phyloP scores from a whole-genome alignment of 2,888 invertebrate genomes.

The Cistogaster globosa region DNA sequence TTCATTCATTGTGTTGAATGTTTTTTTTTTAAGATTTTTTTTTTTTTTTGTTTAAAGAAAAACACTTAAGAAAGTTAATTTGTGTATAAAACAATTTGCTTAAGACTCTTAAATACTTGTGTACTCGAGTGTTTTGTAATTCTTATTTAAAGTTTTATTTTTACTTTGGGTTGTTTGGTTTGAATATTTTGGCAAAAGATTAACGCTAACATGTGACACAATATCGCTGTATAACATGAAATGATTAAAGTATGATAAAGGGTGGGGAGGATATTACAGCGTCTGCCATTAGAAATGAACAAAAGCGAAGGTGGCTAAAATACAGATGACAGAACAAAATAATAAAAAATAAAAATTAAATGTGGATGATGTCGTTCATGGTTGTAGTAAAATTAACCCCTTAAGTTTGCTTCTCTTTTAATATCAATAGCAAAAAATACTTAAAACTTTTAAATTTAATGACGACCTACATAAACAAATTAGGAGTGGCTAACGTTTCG shows the following conservation, averaged over 20 bases:
- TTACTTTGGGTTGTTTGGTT: background rate
- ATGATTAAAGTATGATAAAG: conserved; percentile 17
- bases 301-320: conserved; percentile 68
- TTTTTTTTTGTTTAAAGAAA: conserved; percentile 53
- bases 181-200: conserved; percentile 56
- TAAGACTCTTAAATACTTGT: conserved; percentile 59
- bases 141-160: conserved; percentile 39
- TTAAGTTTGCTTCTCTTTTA: background rate
- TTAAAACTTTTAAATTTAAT: no score
- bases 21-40: conserved; percentile 11
- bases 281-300: conserved; percentile 43
- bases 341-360: conserved; percentile 22
- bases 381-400: conserved; percentile 22
- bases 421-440: no score
- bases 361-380: conserved; percentile 1
- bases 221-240: conserved; percentile 52
- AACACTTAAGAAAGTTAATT: conserved; percentile 74
- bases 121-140: conserved; percentile 47
- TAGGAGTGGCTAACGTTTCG: no score
- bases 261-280: conserved; percentile 11
- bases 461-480: no score
- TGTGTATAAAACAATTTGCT: conserved; percentile 70
- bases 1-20: conserved; percentile 50
- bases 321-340: conserved; percentile 47
- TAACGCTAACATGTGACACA: conserved; percentile 66